A percentile compares a stretch with the other conserved stretches of the same genome.
These are phyloP conservation scores for Calcarius lapponicus DNA, from an alignment of 2,797 vertebrate genomes.

Conservation along the genomic window DNA sequence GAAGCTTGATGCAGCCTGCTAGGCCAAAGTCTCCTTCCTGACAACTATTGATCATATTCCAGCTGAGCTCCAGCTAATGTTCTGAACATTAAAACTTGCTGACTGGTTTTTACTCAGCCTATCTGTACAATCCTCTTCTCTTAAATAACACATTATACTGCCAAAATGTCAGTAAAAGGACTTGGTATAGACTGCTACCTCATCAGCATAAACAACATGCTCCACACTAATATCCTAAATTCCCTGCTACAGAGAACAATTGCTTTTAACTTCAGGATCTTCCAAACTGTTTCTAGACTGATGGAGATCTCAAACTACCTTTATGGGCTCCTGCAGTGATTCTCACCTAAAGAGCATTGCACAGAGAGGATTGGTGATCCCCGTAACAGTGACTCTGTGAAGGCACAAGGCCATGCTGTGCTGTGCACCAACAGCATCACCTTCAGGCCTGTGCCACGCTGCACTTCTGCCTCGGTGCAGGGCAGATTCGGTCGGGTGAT, in stretches of 20 bases:
- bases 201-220: background rate
- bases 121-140: background rate
- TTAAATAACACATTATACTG: background rate
- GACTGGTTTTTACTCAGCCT: background rate
- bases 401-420: background rate
- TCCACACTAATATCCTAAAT: background rate
- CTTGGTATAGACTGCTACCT: background rate
- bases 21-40: background rate
- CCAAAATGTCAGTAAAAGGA: background rate
- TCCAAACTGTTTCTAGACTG: background rate
- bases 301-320: background rate
- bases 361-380: background rate
- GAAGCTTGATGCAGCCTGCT: background rate
- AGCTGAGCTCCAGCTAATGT: background rate
- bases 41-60: background rate
- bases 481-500: fast-evolving
- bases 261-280: background rate
- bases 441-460: background rate
- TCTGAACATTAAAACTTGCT: background rate
- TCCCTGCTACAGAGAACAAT: background rate
- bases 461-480: fast-evolving
- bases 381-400: fast-evolving
- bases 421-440: background rate
- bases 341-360: background rate
- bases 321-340: background rate